Evolutionary conservation across 2,797 vertebrate species (phyloP).

Genomic region (Darevskia mixta): DNA sequence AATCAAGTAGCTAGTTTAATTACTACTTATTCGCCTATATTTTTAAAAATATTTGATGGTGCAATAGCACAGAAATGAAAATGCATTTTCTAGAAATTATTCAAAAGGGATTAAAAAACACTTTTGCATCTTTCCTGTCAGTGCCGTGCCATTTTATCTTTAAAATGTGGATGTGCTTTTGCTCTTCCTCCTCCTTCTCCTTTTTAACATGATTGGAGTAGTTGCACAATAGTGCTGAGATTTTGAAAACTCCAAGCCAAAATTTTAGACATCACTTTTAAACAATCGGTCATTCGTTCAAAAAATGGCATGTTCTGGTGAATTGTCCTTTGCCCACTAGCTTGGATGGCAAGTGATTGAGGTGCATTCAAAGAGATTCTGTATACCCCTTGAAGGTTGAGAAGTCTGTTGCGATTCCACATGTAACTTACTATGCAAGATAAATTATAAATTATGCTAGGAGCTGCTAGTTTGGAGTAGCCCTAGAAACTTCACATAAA

Average conservation of each 20-base stretch:
- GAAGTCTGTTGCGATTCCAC: too few species aligned
- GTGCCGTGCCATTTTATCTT: too few species aligned
- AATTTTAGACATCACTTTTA: neutral
- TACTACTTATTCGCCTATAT: neutral
- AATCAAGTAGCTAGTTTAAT: neutral
- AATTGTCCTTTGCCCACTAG: too few species aligned
- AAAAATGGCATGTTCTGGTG: neutral
- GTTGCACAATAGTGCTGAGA: neutral
- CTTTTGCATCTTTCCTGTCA: neutral
- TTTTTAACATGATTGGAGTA: neutral
- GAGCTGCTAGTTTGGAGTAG: too few species aligned
- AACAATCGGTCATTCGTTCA: neutral
- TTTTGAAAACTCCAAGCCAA: neutral
- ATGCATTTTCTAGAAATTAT: neutral
- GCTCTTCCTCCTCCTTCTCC: neutral
- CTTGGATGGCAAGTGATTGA: too few species aligned
- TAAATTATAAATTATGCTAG: too few species aligned
- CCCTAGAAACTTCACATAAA: neutral
- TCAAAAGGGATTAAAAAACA: neutral
- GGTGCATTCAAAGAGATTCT: too few species aligned
- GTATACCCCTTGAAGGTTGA: too few species aligned
- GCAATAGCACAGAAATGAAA: neutral
- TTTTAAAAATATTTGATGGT: neutral
- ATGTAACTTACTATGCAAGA: too few species aligned
- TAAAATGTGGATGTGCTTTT: neutral